Conservation (phyloP, 2,888 invertebrate species). For the Caenorhabditis panamensis region DNA sequence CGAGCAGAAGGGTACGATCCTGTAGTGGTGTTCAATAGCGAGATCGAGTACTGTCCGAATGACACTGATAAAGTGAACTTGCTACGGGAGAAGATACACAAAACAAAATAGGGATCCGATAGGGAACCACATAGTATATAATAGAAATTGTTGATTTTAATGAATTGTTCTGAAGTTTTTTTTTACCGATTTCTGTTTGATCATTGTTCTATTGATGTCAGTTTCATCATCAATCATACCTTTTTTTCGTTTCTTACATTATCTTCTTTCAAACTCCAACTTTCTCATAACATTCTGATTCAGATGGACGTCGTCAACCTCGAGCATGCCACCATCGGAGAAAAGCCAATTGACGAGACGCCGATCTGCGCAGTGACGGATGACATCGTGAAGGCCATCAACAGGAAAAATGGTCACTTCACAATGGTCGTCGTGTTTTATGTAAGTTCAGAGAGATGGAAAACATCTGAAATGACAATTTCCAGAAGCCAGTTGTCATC, state of each 20-base stretch:
- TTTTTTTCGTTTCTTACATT: no score
- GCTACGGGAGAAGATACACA: slow-evolving; percentile 55
- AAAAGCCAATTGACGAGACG: neutral
- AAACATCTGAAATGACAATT: neutral
- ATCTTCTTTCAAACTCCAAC: neutral
- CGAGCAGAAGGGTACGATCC: slow-evolving; percentile 41
- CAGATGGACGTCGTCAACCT: slow-evolving; percentile 34
- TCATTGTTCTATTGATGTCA: neutral
- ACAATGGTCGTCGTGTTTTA: neutral
- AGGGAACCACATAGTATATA: neutral
- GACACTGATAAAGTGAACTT: slow-evolving; percentile 51
- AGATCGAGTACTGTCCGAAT: slow-evolving; percentile 46
- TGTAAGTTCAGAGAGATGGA: neutral
- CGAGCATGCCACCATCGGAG: no score
- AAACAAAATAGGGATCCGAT: slow-evolving; percentile 3
- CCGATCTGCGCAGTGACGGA: slow-evolving; percentile 5
- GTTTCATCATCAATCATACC: no score
- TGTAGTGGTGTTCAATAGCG: slow-evolving; percentile 44
- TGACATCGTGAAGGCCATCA: neutral
- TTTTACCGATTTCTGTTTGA: neutral
- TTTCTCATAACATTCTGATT: no score
- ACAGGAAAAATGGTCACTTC: no score
- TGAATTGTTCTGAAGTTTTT: neutral
- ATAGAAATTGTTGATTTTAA: slow-evolving; percentile 6
- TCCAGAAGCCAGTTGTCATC: neutral